Percentiles rank a stretch among this genome's conserved stretches.
Conservation (phyloP, 2,888 invertebrate genomes). For the Ophraella communa region DNA sequence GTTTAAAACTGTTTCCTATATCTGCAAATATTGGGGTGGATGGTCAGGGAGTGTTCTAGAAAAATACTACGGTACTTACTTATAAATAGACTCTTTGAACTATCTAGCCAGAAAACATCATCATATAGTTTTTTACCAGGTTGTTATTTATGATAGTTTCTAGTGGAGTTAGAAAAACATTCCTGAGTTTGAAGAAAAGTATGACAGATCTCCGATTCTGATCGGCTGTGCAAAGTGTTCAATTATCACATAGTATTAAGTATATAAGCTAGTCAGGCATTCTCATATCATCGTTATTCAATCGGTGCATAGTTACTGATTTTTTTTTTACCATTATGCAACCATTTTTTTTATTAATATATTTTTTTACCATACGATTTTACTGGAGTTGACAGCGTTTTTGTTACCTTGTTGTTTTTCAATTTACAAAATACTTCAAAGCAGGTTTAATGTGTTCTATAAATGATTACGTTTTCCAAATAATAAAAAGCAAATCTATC, state of each 20-base stretch:
- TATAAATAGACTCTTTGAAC: neutral
- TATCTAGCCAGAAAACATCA: neutral
- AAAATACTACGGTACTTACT: neutral
- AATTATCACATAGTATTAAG: slow-evolving; percentile 36
- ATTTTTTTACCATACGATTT: slow-evolving; percentile 5
- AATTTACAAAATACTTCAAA: neutral
- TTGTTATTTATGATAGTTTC: neutral
- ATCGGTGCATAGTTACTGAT: slow-evolving; percentile 25
- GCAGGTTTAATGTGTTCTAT: too few species aligned
- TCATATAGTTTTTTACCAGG: neutral
- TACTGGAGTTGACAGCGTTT: neutral
- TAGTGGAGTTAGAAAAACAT: neutral
- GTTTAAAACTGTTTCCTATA: slow-evolving; percentile 43
- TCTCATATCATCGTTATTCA: slow-evolving; percentile 14
- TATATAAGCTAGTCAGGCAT: slow-evolving; percentile 36
- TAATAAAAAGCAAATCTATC: too few species aligned
- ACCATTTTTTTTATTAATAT: slow-evolving; percentile 31
- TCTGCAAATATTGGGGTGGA: neutral
- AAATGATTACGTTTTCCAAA: too few species aligned
- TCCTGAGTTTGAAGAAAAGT: neutral
- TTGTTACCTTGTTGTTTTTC: slow-evolving; percentile 7
- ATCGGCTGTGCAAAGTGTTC: slow-evolving; percentile 61
- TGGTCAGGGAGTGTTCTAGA: neutral
- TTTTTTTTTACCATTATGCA: slow-evolving; percentile 21
- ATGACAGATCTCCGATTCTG: slow-evolving; percentile 52